phyloP scores from a whole-genome alignment of 1,140 invertebrate genomes.

The Cylas formicarius region DNA sequence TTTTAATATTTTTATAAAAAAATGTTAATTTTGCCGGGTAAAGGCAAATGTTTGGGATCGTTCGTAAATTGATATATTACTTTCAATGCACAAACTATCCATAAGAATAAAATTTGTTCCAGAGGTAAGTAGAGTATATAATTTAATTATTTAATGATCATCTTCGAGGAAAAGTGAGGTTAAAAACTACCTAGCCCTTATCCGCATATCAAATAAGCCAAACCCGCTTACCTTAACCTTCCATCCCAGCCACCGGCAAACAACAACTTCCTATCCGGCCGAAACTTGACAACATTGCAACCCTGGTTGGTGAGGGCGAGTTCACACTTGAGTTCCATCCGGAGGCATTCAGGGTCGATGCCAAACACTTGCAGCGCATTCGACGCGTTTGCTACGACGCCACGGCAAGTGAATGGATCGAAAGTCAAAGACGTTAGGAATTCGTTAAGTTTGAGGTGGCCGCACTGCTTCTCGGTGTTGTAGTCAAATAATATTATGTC shows the following conservation, averaged over 20 bases:
- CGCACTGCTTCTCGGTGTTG: conserved; percentile 49
- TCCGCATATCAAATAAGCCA: not conserved
- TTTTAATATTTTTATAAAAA: too few relatives aligned
- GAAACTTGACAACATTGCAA: conserved; percentile 59
- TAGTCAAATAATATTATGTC: conserved; percentile 61
- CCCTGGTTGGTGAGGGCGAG: conserved; percentile 63
- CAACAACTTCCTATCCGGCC: conserved; percentile 67
- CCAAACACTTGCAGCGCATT: conserved; percentile 53
- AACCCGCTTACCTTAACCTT: conserved; percentile 42
- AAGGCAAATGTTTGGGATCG: too few relatives aligned
- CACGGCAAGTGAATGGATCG: conserved; percentile 52
- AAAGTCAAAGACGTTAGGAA: conserved; percentile 64
- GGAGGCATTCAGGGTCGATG: conserved; percentile 48
- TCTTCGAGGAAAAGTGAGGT: too few relatives aligned
- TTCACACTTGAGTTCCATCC: conserved; percentile 51
- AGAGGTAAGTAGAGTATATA: too few relatives aligned
- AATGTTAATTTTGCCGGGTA: too few relatives aligned
- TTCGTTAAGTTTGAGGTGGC: conserved; percentile 52
- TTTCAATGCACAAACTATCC: too few relatives aligned
- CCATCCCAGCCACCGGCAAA: conserved; percentile 70
- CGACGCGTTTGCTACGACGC: conserved; percentile 56
- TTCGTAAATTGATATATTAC: too few relatives aligned
- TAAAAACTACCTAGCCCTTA: too few relatives aligned
- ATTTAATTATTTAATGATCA: too few relatives aligned
- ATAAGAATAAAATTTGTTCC: too few relatives aligned